Evolutionary conservation across 2,797 vertebrate genomes (phyloP), one percentile per base, ranked within the genome.

Genomic region (Paratrypauchen microcephalus): DNA sequence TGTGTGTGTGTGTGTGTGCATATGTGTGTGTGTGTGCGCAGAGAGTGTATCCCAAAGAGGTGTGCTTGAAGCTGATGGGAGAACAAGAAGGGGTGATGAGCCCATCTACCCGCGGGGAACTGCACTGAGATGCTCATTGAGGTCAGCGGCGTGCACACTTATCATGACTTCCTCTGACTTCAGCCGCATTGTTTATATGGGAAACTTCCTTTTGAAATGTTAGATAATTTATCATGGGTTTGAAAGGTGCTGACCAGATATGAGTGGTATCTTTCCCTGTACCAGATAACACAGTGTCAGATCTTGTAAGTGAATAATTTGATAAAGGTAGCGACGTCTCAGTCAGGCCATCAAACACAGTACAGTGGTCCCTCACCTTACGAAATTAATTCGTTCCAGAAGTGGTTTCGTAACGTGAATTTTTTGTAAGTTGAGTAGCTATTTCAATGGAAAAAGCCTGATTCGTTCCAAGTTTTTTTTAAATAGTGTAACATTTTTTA

Each of bases 111-210:
- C 90, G 85, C 76, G 24, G 90, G 90, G 88, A 89, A 90, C 84
- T 88, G 84, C 88, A 81, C 83, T 90, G 89, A 90, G 90, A 91
- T 89, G 89, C 88, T 87, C 89, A 88, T 85, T 72, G 86, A 89
- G 90, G 88, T 89, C 75, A 69, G 78, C 83, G 50, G 76, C 85
- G 58, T 74, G 79, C 72, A 54, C 75, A 84, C 78, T 84, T 75
- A 86, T 84, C 84, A 86, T 86, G 83, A 86, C 84, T 87, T 83
- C 78, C 76, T 76, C 47, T 59, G 65, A 58, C 77, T 74, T 83
- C 82, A 82, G 67, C 73, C 62, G 70, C 77, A 84, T 81, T 86
- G 83, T 90, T 88, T 86, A 69, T 55, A 66, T 57, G 16, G 6
- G 70, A 32, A 55, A 54, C 19, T 64, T 64, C 62, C 62, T 64